Base-by-base conservation (phyloP, 2,113 vertebrate genomes). In the Calcarius ornatus region DNA sequence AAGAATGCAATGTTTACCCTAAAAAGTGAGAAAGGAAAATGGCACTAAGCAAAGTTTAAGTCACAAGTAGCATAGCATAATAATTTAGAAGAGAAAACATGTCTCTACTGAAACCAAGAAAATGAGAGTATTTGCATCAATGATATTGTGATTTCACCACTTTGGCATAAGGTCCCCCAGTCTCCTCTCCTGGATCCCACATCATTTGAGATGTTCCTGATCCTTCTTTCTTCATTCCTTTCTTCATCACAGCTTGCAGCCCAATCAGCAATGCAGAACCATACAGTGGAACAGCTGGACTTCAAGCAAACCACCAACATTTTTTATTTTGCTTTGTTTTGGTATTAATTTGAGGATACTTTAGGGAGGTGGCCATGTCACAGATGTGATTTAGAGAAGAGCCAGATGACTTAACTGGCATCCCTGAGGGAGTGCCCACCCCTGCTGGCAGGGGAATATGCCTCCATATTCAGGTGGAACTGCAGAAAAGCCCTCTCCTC, bases 1-100 rank as follows among this genome's bases (percentile, higher is more conserved):
- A 51, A 99, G 98, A 95, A 99, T 99, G 95, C 99, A 99, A 90
- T 99, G 99, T 97, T 99, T 99, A 20, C 99, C 99, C 99, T 99
- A 97, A 92, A 90, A 53, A 93, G 88, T 45, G 64, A 94, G 19
- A 92, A 81, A 4, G n/a, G 25, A 95, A 96, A 63, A 91, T 1
- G 9, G 24, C 27, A 90, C 38, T 91, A 45, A 95, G 88, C 40
- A 92, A 89, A 81, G 48, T 79, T 77, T 56, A 88, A 91, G 53
- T 87, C 30, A 89, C 37, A 83, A 59, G 48, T 7, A 59, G 7
- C 47, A 75, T 0, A 68, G 38, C 3, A 9, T 23, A 87, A 23
- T 28, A 43, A 64, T 54, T 83, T 27, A 60, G 54, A 89, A 81
- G 16, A 51, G 11, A 76, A 91, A 91, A 78, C 23, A 54, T 0